Conservation (phyloP, 1,140 invertebrate species). For the Drosophila busckii region DNA sequence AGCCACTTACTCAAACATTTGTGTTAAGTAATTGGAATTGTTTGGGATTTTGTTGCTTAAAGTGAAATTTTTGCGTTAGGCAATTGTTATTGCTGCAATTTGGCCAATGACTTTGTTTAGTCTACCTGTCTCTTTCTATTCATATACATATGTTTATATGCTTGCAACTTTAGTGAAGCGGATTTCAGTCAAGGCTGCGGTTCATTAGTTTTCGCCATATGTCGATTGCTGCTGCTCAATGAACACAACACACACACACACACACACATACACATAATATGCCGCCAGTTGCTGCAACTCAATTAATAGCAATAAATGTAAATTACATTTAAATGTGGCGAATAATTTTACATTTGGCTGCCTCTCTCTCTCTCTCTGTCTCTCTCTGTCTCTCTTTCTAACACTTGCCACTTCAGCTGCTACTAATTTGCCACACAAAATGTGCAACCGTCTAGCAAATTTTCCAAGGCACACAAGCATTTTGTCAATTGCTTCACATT, state of each 20-base stretch:
- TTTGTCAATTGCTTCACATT: no score
- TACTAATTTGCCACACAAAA: no score
- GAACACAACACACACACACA: slow-evolving; percentile 6
- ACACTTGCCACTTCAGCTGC: no score
- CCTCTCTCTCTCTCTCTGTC: slow-evolving; percentile 15
- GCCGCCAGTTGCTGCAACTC: slow-evolving; percentile 32
- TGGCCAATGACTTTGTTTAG: slow-evolving; percentile 6
- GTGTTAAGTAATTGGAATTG: slow-evolving; percentile 67
- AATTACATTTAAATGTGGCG: slow-evolving; percentile 56
- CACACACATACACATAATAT: background rate
- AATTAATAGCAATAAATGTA: slow-evolving; percentile 64
- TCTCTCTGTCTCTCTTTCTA: slow-evolving; percentile 24
- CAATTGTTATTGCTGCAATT: slow-evolving; percentile 9
- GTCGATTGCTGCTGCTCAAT: slow-evolving; percentile 19
- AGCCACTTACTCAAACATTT: slow-evolving; percentile 56
- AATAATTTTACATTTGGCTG: slow-evolving; percentile 52
- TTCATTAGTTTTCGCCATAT: slow-evolving; percentile 34
- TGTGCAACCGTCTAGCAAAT: no score
- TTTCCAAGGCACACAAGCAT: no score
- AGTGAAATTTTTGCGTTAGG: background rate
- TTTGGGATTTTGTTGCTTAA: slow-evolving; percentile 25
- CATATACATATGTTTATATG: background rate
- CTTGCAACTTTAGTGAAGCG: slow-evolving; percentile 7
- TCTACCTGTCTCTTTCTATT: background rate
- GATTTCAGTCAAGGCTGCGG: slow-evolving; percentile 14